phyloP scores from a whole-genome alignment of 1,140 invertebrate genomes.

The Drosophila mojavensis region DNA sequence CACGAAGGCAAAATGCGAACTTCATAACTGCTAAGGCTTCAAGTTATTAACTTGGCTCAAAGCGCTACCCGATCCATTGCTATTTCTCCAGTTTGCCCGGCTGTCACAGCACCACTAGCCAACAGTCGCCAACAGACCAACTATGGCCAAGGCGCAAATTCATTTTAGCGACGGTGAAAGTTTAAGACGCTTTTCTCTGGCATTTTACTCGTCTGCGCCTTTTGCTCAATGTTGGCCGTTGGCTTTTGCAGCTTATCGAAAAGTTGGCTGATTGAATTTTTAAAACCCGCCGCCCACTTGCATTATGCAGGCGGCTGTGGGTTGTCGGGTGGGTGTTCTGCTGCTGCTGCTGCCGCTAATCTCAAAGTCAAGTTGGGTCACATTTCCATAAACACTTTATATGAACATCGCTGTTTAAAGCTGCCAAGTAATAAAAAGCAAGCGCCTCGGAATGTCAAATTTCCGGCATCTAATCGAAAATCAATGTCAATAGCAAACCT shows the following conservation, averaged over 20 bases:
- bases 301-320: slow-evolving; percentile 38
- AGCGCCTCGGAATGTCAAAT: slow-evolving; percentile 57
- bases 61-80: slow-evolving; percentile 65
- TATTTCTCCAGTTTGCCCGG: not conserved
- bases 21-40: slow-evolving; percentile 78
- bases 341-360: slow-evolving; percentile 30
- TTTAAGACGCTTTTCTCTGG: slow-evolving; percentile 67
- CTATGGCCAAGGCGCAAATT: slow-evolving; percentile 55
- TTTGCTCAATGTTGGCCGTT: slow-evolving; percentile 37
- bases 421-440: slow-evolving; percentile 46
- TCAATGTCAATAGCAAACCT: slow-evolving; percentile 63
- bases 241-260: slow-evolving; percentile 78
- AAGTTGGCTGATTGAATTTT: slow-evolving; percentile 79
- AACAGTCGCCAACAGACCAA: slow-evolving; percentile 21
- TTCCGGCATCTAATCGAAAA: slow-evolving; percentile 75
- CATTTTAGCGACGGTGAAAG: slow-evolving; percentile 60
- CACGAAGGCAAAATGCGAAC: slow-evolving; percentile 66
- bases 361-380: slow-evolving; percentile 49
- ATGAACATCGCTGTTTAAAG: slow-evolving; percentile 48
- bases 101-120: slow-evolving; percentile 15
- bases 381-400: slow-evolving; percentile 57
- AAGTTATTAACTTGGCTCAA: slow-evolving; percentile 78
- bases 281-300: slow-evolving; percentile 26
- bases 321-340: no score
- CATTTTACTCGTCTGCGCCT: slow-evolving; percentile 19